A percentile compares a stretch with the other conserved stretches of the same genome.
These are phyloP conservation scores for Metacarcinus magister DNA, from an alignment of 2,888 invertebrate genomes.

Conservation along the genomic window DNA sequence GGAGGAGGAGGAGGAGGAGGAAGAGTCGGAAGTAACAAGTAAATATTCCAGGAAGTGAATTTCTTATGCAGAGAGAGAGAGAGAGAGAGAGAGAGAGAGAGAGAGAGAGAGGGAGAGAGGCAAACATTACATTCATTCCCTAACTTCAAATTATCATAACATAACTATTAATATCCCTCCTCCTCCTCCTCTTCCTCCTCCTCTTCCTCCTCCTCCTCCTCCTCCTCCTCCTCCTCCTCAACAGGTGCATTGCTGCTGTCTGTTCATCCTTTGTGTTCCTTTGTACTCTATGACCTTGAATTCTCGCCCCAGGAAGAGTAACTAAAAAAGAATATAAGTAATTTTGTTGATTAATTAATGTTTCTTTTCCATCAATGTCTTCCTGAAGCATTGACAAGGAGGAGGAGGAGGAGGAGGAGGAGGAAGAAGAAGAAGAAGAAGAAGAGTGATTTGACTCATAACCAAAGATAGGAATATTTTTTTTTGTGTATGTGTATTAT, in stretches of 20 bases:
- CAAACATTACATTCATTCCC: background rate
- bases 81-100: constrained; percentile 2
- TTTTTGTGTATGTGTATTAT: background rate
- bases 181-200: constrained; percentile 8
- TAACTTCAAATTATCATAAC: background rate
- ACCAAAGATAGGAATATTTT: no score
- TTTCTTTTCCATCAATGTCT: background rate
- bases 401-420: constrained; percentile 38
- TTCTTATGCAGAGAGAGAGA: background rate
- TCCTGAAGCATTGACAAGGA: background rate
- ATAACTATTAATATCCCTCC: background rate
- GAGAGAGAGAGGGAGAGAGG: background rate
- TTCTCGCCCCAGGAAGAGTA: background rate
- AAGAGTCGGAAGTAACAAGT: background rate
- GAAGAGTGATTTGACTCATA: background rate
- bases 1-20: background rate
- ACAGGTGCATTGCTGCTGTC: no score
- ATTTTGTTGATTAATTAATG: background rate
- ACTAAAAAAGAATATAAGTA: background rate
- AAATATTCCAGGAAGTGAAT: background rate
- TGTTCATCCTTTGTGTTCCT: background rate
- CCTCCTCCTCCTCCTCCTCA: background rate
- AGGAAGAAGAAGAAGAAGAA: background rate
- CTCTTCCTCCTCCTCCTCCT: background rate
- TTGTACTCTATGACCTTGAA: background rate